Evolutionary conservation across 2,888 invertebrate species (phyloP).

Genomic region (Rhamnusium bicolor): DNA sequence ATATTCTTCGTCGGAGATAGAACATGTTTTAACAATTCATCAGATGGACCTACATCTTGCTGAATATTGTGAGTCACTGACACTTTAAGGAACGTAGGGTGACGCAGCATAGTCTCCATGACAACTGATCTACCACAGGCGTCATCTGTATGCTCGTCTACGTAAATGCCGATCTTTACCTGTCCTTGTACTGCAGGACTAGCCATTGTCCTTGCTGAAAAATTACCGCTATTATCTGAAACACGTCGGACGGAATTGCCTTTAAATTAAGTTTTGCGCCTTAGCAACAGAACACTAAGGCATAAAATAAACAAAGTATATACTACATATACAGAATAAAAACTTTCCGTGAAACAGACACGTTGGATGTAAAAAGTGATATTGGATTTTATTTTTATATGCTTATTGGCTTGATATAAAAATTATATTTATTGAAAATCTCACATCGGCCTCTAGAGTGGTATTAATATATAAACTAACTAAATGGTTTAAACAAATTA

Average conservation of each 20-base stretch:
- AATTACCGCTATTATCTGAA: constrained; percentile 40
- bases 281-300: not conserved
- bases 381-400: no score
- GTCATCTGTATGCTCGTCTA: constrained; percentile 35
- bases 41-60: constrained; percentile 36
- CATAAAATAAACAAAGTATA: not conserved
- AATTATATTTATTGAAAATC: no score
- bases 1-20: not conserved
- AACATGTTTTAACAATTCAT: constrained; percentile 21
- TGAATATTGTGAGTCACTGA: constrained; percentile 34
- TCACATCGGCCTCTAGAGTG: no score
- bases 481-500: no score
- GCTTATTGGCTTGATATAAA: no score
- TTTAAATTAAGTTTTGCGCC: constrained; percentile 43
- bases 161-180: constrained; percentile 31
- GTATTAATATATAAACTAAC: no score
- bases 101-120: constrained; percentile 41
- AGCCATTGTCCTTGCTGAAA: constrained; percentile 40
- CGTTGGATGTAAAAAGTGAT: no score
- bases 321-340: not conserved
- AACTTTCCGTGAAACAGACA: not conserved
- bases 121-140: constrained; percentile 37
- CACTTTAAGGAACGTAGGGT: constrained; percentile 33
- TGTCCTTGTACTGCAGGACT: constrained; percentile 36
- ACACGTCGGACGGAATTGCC: constrained; percentile 37